phyloP scores from a whole-genome alignment of 1,140 invertebrate genomes.

The Diabrotica virgifera region DNA sequence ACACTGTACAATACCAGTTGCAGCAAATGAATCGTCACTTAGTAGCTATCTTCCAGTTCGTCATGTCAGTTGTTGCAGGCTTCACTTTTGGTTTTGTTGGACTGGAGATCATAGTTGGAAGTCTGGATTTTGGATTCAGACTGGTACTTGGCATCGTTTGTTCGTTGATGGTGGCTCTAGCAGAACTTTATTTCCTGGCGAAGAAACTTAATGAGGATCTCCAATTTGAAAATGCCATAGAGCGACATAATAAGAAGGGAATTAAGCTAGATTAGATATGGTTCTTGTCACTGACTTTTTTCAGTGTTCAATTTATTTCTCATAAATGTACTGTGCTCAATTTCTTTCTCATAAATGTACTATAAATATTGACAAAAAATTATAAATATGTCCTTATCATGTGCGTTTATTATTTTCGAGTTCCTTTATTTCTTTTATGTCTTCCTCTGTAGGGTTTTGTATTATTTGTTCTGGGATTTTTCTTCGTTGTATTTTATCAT shows the following conservation, averaged over 20 bases:
- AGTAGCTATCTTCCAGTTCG: constrained; percentile 77
- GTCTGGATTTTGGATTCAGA: constrained; percentile 76
- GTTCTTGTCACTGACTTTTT: neutral
- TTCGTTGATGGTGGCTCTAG: constrained; percentile 73
- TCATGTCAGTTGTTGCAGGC: constrained; percentile 76
- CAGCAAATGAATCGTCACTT: constrained; percentile 77
- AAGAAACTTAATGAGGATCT: constrained; percentile 70
- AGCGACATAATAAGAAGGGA: neutral
- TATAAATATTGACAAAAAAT: no score
- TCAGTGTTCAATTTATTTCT: no score
- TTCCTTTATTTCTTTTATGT: no score
- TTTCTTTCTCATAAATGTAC: no score
- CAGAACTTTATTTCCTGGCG: constrained; percentile 84
- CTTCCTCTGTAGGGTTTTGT: no score
- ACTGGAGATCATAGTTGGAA: constrained; percentile 70
- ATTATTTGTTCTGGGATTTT: no score
- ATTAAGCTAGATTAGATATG: neutral
- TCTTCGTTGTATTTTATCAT: no score
- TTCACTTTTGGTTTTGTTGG: constrained; percentile 79
- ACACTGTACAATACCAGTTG: constrained; percentile 75
- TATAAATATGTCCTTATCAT: no score
- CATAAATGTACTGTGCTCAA: no score
- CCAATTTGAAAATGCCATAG: constrained; percentile 22
- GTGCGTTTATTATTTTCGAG: no score
- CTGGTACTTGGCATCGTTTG: constrained; percentile 77